These are phyloP conservation scores for Miniopterus natalensis DNA, from an alignment of 2,113 vertebrate species.

Conservation along the genomic window DNA sequence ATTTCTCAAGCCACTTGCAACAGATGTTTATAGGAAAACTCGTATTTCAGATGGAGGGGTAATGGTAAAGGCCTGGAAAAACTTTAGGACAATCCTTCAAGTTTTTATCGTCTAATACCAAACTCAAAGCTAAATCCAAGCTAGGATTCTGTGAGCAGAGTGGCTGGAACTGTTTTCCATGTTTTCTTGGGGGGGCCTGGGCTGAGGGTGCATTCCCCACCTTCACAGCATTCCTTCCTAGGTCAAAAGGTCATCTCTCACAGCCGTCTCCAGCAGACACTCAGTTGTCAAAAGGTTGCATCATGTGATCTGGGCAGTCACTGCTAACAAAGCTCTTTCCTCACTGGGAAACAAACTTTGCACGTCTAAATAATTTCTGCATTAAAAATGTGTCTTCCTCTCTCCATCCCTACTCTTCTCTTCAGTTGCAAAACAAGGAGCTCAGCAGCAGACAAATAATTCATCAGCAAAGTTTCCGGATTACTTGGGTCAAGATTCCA, in stretches of 20 bases:
- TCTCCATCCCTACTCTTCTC: not conserved
- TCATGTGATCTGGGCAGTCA: conserved; percentile 90
- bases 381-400: conserved; percentile 73
- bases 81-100: conserved; percentile 59
- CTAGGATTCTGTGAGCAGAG: conserved; percentile 24
- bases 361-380: conserved; percentile 84
- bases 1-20: conserved; percentile 26
- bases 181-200: conserved; percentile 87
- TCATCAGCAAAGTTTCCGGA: conserved; percentile 30
- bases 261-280: conserved; percentile 96
- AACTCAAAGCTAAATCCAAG: conserved; percentile 45
- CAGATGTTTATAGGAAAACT: not conserved
- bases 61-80: conserved; percentile 40
- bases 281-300: conserved; percentile 93
- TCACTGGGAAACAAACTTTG: conserved; percentile 86
- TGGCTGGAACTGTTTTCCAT: conserved; percentile 82
- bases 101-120: conserved; percentile 15
- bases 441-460: not conserved
- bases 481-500: conserved; percentile 33
- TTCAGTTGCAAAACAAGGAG: conserved; percentile 69
- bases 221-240: conserved; percentile 95
- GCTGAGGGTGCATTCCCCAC: conserved; percentile 90
- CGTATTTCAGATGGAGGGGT: conserved; percentile 1
- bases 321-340: conserved; percentile 91
- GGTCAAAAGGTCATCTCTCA: conserved; percentile 94